A percentile compares a stretch with the other conserved stretches of the same genome.
These are phyloP conservation scores for Drosophila nigricruria DNA, from an alignment of 2,888 invertebrate species.

Conservation along the genomic window DNA sequence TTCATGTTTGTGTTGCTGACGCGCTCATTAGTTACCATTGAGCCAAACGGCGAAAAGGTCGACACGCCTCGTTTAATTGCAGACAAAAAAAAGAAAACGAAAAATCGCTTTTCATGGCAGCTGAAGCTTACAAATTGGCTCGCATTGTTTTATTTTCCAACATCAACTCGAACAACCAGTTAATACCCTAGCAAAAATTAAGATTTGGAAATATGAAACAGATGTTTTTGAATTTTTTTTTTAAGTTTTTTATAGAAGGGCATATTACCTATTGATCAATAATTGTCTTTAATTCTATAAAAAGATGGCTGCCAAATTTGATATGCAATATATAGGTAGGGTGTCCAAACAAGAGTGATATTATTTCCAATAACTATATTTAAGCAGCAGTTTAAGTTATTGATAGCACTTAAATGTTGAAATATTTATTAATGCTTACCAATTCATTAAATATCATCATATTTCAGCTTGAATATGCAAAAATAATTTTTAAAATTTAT, in stretches of 20 bases:
- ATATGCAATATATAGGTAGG: too few species aligned
- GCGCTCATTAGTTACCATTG: conserved; percentile 43
- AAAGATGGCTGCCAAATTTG: too few species aligned
- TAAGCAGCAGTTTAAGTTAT: too few species aligned
- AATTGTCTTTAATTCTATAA: too few species aligned
- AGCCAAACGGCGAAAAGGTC: conserved; percentile 26
- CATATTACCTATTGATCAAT: too few species aligned
- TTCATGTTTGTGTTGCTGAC: conserved; percentile 18
- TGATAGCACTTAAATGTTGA: too few species aligned
- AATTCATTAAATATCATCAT: background rate
- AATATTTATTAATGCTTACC: background rate
- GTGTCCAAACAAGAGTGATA: too few species aligned
- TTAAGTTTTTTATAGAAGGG: too few species aligned
- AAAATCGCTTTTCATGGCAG: conserved; percentile 4
- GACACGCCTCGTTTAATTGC: conserved; percentile 42
- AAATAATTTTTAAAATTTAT: too few species aligned
- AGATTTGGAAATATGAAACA: background rate
- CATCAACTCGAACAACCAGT: conserved; percentile 14
- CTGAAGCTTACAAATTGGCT: conserved; percentile 14
- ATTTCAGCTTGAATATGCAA: too few species aligned
- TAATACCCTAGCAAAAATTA: conserved; percentile 10
- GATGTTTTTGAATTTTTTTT: background rate
- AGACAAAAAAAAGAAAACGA: background rate
- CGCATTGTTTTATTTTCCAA: conserved; percentile 15
- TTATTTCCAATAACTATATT: too few species aligned